A percentile compares a stretch with the other conserved stretches of the same genome.
Evolutionary conservation across 2,113 vertebrate species (phyloP).

Genomic region (Myotis yumanensis): DNA sequence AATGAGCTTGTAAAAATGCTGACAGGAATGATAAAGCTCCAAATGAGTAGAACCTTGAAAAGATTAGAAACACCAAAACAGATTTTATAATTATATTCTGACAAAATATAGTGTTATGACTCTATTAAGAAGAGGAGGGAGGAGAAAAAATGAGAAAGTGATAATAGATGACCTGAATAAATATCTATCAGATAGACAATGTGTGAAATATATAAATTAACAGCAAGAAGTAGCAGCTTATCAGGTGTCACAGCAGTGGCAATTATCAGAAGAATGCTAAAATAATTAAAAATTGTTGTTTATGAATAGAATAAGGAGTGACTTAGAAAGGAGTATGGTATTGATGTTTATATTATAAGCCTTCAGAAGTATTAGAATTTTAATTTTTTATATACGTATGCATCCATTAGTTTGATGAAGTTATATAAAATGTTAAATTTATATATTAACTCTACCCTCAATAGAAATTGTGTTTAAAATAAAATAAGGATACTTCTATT

Average conservation of each 20-base stretch:
- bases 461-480: conserved; percentile 9
- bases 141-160: background rate
- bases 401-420: background rate
- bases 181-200: background rate
- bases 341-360: background rate
- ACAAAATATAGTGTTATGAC: background rate
- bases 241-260: background rate
- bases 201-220: conserved; percentile 1
- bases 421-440: conserved; percentile 15
- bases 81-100: background rate
- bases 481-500: background rate
- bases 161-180: background rate
- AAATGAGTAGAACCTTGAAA: conserved; percentile 12
- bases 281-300: background rate
- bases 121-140: background rate
- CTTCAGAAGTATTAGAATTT: background rate
- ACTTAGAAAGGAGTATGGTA: background rate
- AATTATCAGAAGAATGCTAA: background rate
- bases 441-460: background rate
- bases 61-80: conserved; percentile 9
- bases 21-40: background rate
- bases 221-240: background rate
- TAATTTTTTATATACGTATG: background rate
- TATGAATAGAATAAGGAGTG: background rate
- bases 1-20: conserved; percentile 14